phyloP scores from a whole-genome alignment of 1,140 invertebrate species.

The Parasteatoda tepidariorum region DNA sequence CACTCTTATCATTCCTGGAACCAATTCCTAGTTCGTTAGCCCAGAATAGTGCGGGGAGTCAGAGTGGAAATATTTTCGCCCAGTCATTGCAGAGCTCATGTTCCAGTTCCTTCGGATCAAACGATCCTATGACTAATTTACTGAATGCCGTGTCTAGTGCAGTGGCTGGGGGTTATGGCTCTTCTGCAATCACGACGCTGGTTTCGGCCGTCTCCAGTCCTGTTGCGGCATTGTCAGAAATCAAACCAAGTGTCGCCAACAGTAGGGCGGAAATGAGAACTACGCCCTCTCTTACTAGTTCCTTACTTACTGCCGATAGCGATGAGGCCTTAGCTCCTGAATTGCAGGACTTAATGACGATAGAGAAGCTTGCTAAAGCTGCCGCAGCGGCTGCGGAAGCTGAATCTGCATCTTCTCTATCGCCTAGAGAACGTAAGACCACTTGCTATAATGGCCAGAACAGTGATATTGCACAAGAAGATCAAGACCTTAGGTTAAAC shows the following conservation, averaged over 20 bases:
- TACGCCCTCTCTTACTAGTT: conserved; percentile 33
- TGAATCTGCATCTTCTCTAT: conserved; percentile 26
- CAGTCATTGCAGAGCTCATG: conserved; percentile 61
- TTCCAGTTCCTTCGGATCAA: conserved; percentile 58
- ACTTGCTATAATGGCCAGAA: conserved; percentile 35
- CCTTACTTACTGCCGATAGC: conserved; percentile 44
- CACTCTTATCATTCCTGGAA: conserved; percentile 94
- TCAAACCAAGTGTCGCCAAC: conserved; percentile 45
- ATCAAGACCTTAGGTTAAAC: conserved; percentile 55
- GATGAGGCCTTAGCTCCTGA: conserved; percentile 62
- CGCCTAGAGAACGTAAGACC: conserved; percentile 25
- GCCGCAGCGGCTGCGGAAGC: conserved; percentile 62
- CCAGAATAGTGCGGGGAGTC: conserved; percentile 47
- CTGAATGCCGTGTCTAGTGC: conserved; percentile 57
- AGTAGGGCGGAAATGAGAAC: conserved; percentile 13
- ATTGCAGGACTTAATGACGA: conserved; percentile 63
- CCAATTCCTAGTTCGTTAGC: conserved; percentile 74
- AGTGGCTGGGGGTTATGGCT: conserved; percentile 48
- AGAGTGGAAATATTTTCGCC: conserved; percentile 24
- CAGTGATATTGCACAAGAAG: conserved; percentile 28
- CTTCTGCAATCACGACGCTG: conserved; percentile 58
- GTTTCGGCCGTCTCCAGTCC: conserved; percentile 60
- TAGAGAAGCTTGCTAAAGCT: conserved; percentile 64
- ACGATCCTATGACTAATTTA: conserved; percentile 44
- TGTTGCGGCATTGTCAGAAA: conserved; percentile 51